These are phyloP conservation scores for Piezodorus guildinii DNA, from an alignment of 1,140 invertebrate genomes.

Conservation along the genomic window DNA sequence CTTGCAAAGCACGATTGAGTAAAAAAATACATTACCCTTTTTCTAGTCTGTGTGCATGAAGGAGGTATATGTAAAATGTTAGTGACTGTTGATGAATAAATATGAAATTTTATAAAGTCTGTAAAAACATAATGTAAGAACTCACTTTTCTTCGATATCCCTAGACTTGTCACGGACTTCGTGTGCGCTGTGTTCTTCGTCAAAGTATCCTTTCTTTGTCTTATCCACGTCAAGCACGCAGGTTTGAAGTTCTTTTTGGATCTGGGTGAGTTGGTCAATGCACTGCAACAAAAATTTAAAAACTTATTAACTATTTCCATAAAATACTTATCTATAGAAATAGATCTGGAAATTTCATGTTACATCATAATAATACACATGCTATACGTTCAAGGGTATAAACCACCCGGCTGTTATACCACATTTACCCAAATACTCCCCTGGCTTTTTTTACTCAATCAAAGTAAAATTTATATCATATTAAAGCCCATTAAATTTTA, in stretches of 20 bases:
- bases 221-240: constrained; percentile 85
- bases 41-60: not conserved
- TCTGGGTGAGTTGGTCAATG: constrained; percentile 68
- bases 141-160: constrained; percentile 92
- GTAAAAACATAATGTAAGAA: constrained; percentile 23
- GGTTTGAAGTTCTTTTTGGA: constrained; percentile 81
- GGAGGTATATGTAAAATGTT: not conserved
- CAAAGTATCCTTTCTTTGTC: constrained; percentile 87
- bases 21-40: constrained; percentile 1
- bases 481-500: no score
- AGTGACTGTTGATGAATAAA: not conserved
- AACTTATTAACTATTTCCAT: no score
- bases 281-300: constrained; percentile 42
- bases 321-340: no score
- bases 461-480: no score
- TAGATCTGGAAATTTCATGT: no score
- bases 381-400: no score
- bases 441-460: no score
- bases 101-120: not conserved
- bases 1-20: no score
- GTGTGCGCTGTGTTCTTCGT: constrained; percentile 88
- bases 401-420: no score
- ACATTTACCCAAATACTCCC: no score
- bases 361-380: no score
- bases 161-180: constrained; percentile 88